Evolutionary conservation across 2,888 invertebrate genomes (phyloP).

Genomic region (Cotesia congregata): DNA sequence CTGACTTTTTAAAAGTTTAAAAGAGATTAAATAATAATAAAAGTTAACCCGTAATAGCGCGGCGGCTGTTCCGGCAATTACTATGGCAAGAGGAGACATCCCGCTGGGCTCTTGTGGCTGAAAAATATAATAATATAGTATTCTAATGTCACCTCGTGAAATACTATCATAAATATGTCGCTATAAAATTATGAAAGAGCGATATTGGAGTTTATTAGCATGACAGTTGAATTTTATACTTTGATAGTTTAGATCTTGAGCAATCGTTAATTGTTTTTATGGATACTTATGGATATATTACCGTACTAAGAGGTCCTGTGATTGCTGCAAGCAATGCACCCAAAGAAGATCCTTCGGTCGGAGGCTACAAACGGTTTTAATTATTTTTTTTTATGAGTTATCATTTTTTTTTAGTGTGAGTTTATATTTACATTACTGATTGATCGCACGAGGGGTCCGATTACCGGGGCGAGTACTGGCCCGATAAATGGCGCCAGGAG

Average conservation of each 20-base stretch:
- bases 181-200: constrained; percentile 22
- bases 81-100: constrained; percentile 57
- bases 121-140: constrained; percentile 31
- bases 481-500: constrained; percentile 63
- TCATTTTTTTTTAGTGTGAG: constrained; percentile 1
- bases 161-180: constrained; percentile 6
- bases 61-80: constrained; percentile 60
- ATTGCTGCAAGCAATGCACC: constrained; percentile 53
- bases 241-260: background rate
- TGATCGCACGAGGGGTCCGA: constrained; percentile 60
- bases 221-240: background rate
- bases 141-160: background rate
- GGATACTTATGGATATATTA: constrained; percentile 43
- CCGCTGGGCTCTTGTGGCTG: constrained; percentile 61
- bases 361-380: constrained; percentile 50
- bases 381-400: background rate
- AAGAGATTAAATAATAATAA: constrained; percentile 6
- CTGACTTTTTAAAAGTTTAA: too few relatives aligned
- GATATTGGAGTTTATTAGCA: constrained; percentile 22
- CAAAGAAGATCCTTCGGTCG: constrained; percentile 55
- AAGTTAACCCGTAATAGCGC: constrained; percentile 61
- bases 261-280: background rate
- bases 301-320: constrained; percentile 59
- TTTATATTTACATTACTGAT: constrained; percentile 59
- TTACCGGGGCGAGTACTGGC: constrained; percentile 61